These are phyloP conservation scores for Rhinoderma darwinii DNA, from an alignment of 2,113 vertebrate genomes.

Conservation along the genomic window DNA sequence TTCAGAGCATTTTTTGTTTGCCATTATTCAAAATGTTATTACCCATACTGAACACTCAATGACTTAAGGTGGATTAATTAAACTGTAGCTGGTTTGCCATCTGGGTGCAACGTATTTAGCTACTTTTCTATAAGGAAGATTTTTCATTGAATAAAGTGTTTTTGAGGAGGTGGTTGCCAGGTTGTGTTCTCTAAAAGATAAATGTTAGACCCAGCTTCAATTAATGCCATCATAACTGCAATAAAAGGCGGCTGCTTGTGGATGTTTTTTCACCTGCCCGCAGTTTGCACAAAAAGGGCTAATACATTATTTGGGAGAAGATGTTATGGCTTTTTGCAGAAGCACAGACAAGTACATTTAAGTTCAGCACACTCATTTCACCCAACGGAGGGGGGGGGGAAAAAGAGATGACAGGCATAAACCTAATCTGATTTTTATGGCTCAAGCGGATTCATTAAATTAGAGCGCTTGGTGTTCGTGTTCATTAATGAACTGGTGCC, in stretches of 20 bases:
- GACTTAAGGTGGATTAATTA: slow-evolving; percentile 87
- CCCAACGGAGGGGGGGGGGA: slow-evolving; percentile 53
- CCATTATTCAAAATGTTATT: slow-evolving; percentile 86
- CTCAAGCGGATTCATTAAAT: slow-evolving; percentile 98
- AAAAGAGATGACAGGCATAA: slow-evolving; percentile 73
- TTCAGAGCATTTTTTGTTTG: slow-evolving; percentile 76
- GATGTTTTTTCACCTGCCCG: slow-evolving; percentile 22
- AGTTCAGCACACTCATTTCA: slow-evolving; percentile 43
- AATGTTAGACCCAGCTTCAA: slow-evolving; percentile 40
- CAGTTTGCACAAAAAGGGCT: slow-evolving; percentile 20
- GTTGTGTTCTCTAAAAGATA: slow-evolving; percentile 69
- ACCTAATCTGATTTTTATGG: slow-evolving; percentile 88
- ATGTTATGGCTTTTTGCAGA: slow-evolving; percentile 17
- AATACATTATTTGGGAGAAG: slow-evolving; percentile 27
- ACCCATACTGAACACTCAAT: slow-evolving; percentile 82
- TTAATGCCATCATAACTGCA: slow-evolving; percentile 43
- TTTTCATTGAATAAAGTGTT: slow-evolving; percentile 75
- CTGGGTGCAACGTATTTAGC: slow-evolving; percentile 80
- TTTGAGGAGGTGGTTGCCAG: slow-evolving; percentile 69
- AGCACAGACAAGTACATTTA: background rate
- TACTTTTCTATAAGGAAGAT: slow-evolving; percentile 72
- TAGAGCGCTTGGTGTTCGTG: slow-evolving; percentile 86
- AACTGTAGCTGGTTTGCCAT: slow-evolving; percentile 85
- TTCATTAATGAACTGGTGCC: slow-evolving; percentile 96
- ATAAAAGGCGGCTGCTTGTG: slow-evolving; percentile 16